These are phyloP conservation scores for Acronicta psi DNA, from an alignment of 2,888 invertebrate species.

Conservation along the genomic window DNA sequence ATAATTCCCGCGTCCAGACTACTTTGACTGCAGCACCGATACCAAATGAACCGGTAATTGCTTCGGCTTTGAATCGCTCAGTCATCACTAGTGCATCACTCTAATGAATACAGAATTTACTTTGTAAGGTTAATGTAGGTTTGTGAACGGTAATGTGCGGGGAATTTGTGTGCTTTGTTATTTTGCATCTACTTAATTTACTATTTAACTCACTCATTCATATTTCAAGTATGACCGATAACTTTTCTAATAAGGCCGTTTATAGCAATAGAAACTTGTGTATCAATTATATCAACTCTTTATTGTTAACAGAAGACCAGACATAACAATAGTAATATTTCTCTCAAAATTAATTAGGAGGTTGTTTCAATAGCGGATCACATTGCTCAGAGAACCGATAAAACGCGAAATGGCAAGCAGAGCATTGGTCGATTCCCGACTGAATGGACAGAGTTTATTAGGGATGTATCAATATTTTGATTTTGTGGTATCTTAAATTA, in stretches of 20 bases:
- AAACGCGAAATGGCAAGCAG: neutral
- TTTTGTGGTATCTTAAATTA: no score
- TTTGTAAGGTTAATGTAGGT: neutral
- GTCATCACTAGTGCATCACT: constrained; percentile 8
- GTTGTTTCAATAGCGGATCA: neutral
- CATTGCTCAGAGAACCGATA: constrained; percentile 1
- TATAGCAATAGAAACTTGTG: no score
- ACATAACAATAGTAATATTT: neutral
- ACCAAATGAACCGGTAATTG: constrained; percentile 23
- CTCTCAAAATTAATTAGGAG: neutral
- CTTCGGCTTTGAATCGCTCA: constrained; percentile 9
- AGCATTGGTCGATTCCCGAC: neutral
- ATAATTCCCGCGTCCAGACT: constrained; percentile 23
- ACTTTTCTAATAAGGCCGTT: no score
- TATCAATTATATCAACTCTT: no score
- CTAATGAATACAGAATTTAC: constrained; percentile 2
- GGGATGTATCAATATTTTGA: no score
- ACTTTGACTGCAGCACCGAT: constrained; percentile 20
- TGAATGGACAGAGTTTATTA: neutral
- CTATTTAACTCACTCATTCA: no score
- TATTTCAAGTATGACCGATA: no score
- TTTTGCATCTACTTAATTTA: no score
- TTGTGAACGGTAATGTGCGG: neutral
- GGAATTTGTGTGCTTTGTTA: neutral
- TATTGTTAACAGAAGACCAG: neutral